phyloP scores from a whole-genome alignment of 2,888 invertebrate species.

The Lasioglossum marginatum region DNA sequence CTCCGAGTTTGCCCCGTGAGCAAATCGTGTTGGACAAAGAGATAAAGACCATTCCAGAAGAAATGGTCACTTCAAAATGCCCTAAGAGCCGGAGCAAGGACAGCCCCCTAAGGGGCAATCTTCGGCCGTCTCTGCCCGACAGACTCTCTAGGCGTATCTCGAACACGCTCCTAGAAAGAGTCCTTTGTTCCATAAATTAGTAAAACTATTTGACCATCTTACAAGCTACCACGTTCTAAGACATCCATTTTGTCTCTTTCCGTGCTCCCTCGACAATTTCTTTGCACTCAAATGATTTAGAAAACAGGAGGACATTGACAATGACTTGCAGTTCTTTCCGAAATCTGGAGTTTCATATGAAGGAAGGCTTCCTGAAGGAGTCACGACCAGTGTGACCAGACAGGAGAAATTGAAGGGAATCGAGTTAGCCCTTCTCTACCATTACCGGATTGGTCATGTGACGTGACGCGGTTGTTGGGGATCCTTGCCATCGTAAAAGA shows the following conservation, averaged over 20 bases:
- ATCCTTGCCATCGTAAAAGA: background rate
- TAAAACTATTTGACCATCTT: background rate
- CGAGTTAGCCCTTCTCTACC: background rate
- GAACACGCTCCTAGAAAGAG: background rate
- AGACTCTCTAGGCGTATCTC: background rate
- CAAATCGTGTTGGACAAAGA: background rate
- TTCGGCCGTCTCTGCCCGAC: background rate
- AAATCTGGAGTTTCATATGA: background rate
- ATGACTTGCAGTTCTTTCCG: background rate
- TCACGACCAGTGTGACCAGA: background rate
- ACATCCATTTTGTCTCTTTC: background rate
- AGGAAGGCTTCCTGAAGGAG: background rate
- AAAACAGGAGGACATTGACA: background rate
- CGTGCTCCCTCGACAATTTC: no score
- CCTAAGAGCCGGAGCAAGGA: background rate
- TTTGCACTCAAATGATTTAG: no score
- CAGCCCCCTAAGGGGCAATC: background rate
- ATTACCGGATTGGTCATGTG: background rate
- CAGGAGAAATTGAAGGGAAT: background rate
- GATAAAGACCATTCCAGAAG: background rate
- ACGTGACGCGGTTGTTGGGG: no score
- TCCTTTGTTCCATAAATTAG: slow-evolving; percentile 1
- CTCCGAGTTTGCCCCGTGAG: background rate
- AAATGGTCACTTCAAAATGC: background rate
- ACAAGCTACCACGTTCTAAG: background rate